These are phyloP conservation scores for Gasterosteus nipponicus DNA, from an alignment of 2,113 vertebrate species.

Conservation along the genomic window DNA sequence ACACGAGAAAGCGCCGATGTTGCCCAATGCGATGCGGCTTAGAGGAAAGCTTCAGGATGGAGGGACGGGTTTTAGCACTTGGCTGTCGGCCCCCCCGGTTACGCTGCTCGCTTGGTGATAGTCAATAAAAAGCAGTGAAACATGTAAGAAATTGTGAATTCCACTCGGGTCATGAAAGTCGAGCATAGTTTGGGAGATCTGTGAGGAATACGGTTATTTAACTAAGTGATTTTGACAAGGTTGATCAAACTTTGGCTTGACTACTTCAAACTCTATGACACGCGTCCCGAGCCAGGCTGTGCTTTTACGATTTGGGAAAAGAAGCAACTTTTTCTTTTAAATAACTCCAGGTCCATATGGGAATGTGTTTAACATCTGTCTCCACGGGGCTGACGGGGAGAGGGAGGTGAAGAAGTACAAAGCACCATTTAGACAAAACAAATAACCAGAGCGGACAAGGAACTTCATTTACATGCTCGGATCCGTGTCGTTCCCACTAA, in stretches of 20 bases:
- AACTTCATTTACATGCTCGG: background rate
- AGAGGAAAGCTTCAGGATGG: too few relatives aligned
- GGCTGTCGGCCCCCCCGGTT: too few relatives aligned
- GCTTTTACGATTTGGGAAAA: conserved; percentile 1
- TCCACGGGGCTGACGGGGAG: background rate
- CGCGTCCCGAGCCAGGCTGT: background rate
- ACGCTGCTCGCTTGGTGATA: background rate
- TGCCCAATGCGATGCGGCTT: too few relatives aligned
- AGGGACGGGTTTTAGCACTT: too few relatives aligned
- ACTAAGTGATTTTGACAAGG: background rate
- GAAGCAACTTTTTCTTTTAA: background rate
- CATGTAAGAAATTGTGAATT: background rate
- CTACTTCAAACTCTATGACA: background rate
- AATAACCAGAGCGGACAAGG: background rate
- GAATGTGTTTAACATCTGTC: background rate
- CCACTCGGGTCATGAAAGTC: background rate
- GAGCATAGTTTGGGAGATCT: background rate
- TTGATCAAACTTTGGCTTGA: background rate
- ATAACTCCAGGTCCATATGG: background rate
- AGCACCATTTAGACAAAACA: background rate
- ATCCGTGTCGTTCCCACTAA: background rate
- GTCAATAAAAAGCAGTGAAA: background rate
- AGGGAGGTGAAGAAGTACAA: background rate
- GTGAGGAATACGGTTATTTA: background rate
- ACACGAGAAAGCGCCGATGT: too few relatives aligned